These are phyloP conservation scores for Harpagifer antarcticus DNA, from an alignment of 2,797 vertebrate genomes.

Conservation along the genomic window DNA sequence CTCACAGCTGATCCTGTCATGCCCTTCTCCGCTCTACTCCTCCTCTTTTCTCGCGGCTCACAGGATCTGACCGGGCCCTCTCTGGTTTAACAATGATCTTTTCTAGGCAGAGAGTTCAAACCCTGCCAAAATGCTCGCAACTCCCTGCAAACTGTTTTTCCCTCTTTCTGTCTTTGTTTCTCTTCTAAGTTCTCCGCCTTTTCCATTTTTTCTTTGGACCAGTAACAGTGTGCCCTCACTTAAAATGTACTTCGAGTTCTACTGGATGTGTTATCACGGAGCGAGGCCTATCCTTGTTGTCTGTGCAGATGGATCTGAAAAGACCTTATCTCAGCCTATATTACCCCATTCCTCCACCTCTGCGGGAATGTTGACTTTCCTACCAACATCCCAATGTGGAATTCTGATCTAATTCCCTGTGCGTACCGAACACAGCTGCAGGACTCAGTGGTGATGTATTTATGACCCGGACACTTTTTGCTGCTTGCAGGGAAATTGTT, in stretches of 20 bases:
- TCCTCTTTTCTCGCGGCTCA: conserved; percentile 69
- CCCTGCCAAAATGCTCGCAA: conserved; percentile 59
- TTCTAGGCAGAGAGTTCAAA: conserved; percentile 62
- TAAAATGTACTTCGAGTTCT: conserved; percentile 9
- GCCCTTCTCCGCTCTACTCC: conserved; percentile 70
- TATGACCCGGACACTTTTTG: conserved; percentile 67
- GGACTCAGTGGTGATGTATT: conserved; percentile 72
- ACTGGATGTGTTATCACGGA: conserved; percentile 42
- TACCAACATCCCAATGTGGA: conserved; percentile 82
- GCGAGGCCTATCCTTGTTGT: conserved; percentile 30
- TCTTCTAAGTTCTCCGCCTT: conserved; percentile 24
- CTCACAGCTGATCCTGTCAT: conserved; percentile 82
- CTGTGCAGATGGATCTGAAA: conserved; percentile 41
- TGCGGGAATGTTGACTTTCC: conserved; percentile 81
- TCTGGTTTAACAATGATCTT: conserved; percentile 74
- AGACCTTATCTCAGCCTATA: conserved; percentile 60
- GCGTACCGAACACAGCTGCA: conserved; percentile 72
- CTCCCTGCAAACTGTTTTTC: conserved; percentile 29
- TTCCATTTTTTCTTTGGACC: conserved; percentile 26
- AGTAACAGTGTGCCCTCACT: conserved; percentile 9
- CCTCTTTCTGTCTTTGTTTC: conserved; percentile 20
- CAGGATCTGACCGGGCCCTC: conserved; percentile 65
- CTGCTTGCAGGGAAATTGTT: conserved; percentile 59
- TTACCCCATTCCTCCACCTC: conserved; percentile 53
- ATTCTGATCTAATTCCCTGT: conserved; percentile 79